Evolutionary conservation across 2,113 vertebrate genomes (phyloP).

Genomic region (Carlito syrichta): DNA sequence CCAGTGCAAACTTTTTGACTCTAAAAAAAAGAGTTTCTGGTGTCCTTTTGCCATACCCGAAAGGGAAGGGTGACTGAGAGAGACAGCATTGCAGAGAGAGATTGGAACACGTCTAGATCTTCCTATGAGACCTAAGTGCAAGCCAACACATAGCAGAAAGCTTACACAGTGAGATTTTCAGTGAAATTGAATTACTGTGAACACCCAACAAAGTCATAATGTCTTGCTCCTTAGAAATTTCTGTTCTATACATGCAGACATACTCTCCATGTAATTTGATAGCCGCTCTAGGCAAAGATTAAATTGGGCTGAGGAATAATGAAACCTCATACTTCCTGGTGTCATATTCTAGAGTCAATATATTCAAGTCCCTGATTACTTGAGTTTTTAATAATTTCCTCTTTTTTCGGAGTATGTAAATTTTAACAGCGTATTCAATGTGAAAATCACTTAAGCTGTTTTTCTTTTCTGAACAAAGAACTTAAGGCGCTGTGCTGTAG

Average conservation of each 20-base stretch:
- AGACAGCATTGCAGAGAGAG: neutral
- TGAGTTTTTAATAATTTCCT: conserved; percentile 70
- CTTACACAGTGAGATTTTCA: neutral
- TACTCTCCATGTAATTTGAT: conserved; percentile 23
- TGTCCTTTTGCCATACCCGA: conserved; percentile 49
- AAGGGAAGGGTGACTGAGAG: neutral
- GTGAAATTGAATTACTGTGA: conserved; percentile 38
- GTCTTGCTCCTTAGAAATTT: conserved; percentile 37
- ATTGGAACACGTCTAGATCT: neutral
- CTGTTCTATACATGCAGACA: conserved; percentile 39
- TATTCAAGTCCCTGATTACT: conserved; percentile 17
- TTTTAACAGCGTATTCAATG: conserved; percentile 53
- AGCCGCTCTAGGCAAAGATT: conserved; percentile 68
- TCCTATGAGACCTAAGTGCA: neutral
- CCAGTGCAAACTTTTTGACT: conserved; percentile 46
- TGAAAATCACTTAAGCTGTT: conserved; percentile 38
- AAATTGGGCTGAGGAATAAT: conserved; percentile 58
- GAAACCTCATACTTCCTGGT: conserved; percentile 66
- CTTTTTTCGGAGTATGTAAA: conserved; percentile 43
- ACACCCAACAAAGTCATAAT: conserved; percentile 15
- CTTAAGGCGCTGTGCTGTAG: conserved; percentile 23
- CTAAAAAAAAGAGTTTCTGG: neutral
- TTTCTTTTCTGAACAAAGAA: conserved; percentile 40
- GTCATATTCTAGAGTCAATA: conserved; percentile 57
- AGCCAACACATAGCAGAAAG: conserved; percentile 29